Evolutionary conservation across 1,140 invertebrate species (phyloP), one percentile per base, ranked within the genome.

Genomic region (Cherax destructor): DNA sequence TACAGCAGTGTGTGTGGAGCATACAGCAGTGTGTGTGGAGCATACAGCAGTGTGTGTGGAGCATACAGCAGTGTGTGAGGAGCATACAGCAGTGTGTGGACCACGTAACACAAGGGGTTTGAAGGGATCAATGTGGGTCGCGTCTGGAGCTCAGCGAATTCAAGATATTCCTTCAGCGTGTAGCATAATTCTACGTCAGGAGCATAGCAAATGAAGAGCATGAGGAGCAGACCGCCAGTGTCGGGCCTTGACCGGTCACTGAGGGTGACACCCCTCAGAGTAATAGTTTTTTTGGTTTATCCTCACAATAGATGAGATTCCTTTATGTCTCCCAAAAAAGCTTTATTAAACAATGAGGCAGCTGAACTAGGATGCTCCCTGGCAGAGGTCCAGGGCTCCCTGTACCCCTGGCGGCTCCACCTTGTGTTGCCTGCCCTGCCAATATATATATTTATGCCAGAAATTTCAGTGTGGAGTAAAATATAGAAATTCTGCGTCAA

Each of bases 401-500:
- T 65, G 61, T 13, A 65, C 4, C 16, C 10, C 13, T 16, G 4
- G 10, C 61, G 61, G 61, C 13, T 65, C 61, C 4, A 4, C 18
- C 61, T 18, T 65, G 13, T 65, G 61, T 16, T 65, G 61, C 4
- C 11, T 65, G 9, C 10, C 11, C 4, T 5, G 16, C 4, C 61
- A 13, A 56, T 59, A 3, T 65, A 65, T 10, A 16, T 65, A 65
- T 65, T 65, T 18, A 18, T 65, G 61, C 16, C 9, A 18, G 21
- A 24, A 81, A 59, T 41, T 81, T 59, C 49, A 56, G 10, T 81
- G 24, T 56, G 79, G 79, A 81, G 79, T 56, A 56, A 81, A 81
- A 81, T 56, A 56, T 81, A 50, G 79, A 81, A 81, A 81, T 59
- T 81, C 79, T 81, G 79, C 79, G 79, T 59, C 50, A 56, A 81